Conservation (phyloP, 2,888 invertebrate species). For the Aleiodes testaceus region DNA sequence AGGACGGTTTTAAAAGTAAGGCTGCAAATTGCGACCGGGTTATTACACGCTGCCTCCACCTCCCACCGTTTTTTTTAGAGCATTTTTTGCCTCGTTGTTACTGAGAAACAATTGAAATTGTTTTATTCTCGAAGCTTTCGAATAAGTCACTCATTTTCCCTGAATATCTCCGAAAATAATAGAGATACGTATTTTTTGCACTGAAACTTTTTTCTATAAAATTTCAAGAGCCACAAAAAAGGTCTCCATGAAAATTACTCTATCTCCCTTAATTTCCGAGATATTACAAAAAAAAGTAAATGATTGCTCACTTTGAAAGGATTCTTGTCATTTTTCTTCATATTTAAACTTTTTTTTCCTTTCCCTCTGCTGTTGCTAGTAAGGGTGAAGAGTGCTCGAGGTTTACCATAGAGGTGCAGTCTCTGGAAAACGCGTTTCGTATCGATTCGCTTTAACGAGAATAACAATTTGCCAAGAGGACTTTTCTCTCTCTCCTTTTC, state of each 20-base stretch:
- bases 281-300: too few relatives aligned
- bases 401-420: constrained; percentile 33
- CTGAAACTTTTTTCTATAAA: too few relatives aligned
- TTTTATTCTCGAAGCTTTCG: too few relatives aligned
- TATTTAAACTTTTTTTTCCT: constrained; percentile 11
- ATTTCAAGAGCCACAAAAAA: too few relatives aligned
- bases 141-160: too few relatives aligned
- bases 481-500: background rate
- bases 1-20: constrained; percentile 30
- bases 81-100: too few relatives aligned
- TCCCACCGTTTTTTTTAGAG: too few relatives aligned
- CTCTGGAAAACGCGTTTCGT: constrained; percentile 32
- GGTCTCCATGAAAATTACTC: too few relatives aligned
- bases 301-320: constrained; percentile 11
- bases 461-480: constrained; percentile 33
- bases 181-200: too few relatives aligned
- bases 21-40: constrained; percentile 30
- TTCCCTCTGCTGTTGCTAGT: background rate
- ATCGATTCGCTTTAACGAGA: constrained; percentile 33
- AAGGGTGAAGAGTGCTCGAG: constrained; percentile 32
- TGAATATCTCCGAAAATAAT: too few relatives aligned
- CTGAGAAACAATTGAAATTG: too few relatives aligned
- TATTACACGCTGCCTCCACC: constrained; percentile 16
- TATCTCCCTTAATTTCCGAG: too few relatives aligned
- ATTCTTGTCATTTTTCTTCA: background rate